Base-by-base conservation (phyloP, 1,140 invertebrate species). In the Agraylea sexmaculata region DNA sequence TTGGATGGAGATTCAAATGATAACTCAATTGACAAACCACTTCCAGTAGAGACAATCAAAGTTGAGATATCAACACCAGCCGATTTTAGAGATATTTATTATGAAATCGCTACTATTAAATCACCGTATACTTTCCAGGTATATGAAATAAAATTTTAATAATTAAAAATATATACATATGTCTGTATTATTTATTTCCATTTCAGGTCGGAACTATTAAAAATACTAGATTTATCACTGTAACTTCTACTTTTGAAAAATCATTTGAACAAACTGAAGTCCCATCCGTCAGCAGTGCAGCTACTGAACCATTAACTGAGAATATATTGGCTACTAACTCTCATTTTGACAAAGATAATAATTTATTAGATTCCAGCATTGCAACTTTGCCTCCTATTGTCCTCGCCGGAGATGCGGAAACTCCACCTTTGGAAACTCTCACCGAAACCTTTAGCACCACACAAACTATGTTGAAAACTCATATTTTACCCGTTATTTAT, bases 401-500 rank as follows among this genome's bases (percentile, higher is more conserved):
- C 25, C 61, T 88, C 8, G 76, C 78, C 5, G 73, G 74, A 8
- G 77, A 78, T 42, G 71, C 76, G 46, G 80, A 80, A 49, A 89
- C 82, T 1, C 83, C 82, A 15, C 80, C 83, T 1, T 57, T 91
- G 36, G 83, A 89, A 65, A 91, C 85, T 0, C 64, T 87, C n/a
- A 89, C 83, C 0, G 86, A 91, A 62, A 87, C 84, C 1, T 90
- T 88, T 63, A 88, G 85, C 42, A 88, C 87, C 4, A 88, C 85
- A 0, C 83, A 89, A 59, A 75, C 79, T 1, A 75, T 90, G 61
- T 59, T 88, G 2, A 89, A 89, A 55, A 90, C 87, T 0, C 84
- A 89, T 50, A 75, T 92, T 37, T 60, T 92, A 31, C 87, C 87
- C 1, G 75, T 90, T 1, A 66, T 89, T 8, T 70, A 70, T 32